A percentile compares a stretch with the other conserved stretches of the same genome.
phyloP scores from a whole-genome alignment of 2,113 vertebrate species.

The Malurus cyaneus region DNA sequence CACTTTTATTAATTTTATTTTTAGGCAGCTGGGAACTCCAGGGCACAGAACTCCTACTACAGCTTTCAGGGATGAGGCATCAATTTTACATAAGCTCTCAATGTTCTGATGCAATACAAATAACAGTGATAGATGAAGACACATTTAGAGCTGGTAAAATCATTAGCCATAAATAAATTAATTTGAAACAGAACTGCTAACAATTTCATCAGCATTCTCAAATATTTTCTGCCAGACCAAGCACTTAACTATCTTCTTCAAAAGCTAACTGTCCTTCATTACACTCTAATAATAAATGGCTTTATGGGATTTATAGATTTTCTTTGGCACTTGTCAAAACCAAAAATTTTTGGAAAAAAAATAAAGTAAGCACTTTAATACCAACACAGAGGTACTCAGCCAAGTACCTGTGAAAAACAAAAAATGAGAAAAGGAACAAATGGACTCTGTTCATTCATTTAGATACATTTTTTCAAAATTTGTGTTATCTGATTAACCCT shows the following conservation, averaged over 20 bases:
- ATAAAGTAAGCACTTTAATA: background rate
- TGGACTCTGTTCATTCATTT: background rate
- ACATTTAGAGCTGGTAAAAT: conserved; percentile 2
- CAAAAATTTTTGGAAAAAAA: background rate
- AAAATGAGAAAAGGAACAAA: background rate
- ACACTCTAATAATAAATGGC: background rate
- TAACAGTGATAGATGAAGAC: background rate
- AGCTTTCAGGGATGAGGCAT: background rate
- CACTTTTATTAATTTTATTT: background rate
- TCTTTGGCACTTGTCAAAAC: background rate
- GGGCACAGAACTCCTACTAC: background rate
- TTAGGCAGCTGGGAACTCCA: background rate
- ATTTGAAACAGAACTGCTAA: background rate
- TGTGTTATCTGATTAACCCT: background rate
- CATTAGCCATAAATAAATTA: background rate
- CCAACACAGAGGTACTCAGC: background rate
- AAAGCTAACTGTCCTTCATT: background rate
- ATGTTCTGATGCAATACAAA: background rate
- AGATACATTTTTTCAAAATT: background rate
- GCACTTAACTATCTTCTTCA: background rate
- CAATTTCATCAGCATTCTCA: background rate
- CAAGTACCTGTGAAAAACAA: background rate
- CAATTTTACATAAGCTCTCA: background rate
- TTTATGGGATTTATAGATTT: background rate
- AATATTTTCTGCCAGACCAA: background rate